Conservation (phyloP, 23 tunicate species). For the Botrylloides violaceus region DNA sequence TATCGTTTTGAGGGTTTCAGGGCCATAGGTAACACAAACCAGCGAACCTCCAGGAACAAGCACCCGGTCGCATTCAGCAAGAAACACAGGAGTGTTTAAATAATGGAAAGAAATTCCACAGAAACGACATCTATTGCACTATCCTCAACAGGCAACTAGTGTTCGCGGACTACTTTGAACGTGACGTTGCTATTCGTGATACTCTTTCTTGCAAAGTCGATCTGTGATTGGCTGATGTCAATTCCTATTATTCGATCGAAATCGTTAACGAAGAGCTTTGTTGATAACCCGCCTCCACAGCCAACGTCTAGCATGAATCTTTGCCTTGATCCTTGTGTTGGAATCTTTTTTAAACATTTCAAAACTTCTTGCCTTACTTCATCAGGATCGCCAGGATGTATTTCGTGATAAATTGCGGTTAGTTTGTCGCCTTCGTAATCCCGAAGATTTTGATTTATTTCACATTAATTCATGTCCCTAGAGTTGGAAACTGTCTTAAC, state of each 20-base stretch:
- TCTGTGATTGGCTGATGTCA: slow-evolving; percentile 10
- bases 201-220: background rate
- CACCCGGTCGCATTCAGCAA: slow-evolving; percentile 8
- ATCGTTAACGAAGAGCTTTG: background rate
- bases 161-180: background rate
- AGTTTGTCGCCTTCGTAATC: slow-evolving; percentile 8
- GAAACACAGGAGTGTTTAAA: background rate
- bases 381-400: background rate
- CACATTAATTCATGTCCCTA: too few relatives aligned
- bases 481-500: too few relatives aligned
- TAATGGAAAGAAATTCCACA: slow-evolving; percentile 1
- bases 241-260: slow-evolving; percentile 7
- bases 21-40: background rate
- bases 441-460: background rate
- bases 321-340: background rate
- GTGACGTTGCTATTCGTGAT: background rate
- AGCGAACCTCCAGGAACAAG: background rate
- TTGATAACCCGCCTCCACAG: slow-evolving; percentile 3
- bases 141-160: slow-evolving; percentile 2
- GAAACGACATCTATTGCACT: background rate
- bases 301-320: slow-evolving; percentile 12
- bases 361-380: background rate
- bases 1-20: background rate
- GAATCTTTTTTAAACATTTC: background rate
- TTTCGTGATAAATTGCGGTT: background rate